Conservation (phyloP, 1,140 invertebrate species). For the Nymphalis io region DNA sequence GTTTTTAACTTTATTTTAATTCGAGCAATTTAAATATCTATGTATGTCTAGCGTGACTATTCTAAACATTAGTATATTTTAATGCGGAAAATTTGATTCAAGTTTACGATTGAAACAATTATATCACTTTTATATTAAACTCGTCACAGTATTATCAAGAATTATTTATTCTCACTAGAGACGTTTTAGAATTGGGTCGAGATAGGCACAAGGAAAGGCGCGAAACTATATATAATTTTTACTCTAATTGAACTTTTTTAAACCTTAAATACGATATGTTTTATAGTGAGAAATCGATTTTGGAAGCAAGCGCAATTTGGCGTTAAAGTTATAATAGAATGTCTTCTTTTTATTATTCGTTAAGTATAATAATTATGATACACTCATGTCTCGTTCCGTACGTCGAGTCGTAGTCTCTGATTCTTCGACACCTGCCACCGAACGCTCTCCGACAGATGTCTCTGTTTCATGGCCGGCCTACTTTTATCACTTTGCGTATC, state of each 20-base stretch:
- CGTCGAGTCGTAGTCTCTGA: slow-evolving; percentile 75
- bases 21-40: slow-evolving; percentile 44
- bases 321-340: slow-evolving; percentile 50
- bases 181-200: slow-evolving; percentile 69
- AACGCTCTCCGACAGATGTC: slow-evolving; percentile 64
- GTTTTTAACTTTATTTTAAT: slow-evolving; percentile 26
- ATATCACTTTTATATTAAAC: slow-evolving; percentile 56
- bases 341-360: slow-evolving; percentile 39
- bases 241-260: slow-evolving; percentile 63
- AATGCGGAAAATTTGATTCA: slow-evolving; percentile 41
- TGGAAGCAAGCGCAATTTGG: slow-evolving; percentile 79
- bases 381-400: slow-evolving; percentile 76
- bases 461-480: slow-evolving; percentile 76
- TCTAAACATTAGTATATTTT: slow-evolving; percentile 39
- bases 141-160: slow-evolving; percentile 61
- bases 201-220: slow-evolving; percentile 77
- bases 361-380: slow-evolving; percentile 12
- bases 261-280: slow-evolving; percentile 75
- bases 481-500: slow-evolving; percentile 67
- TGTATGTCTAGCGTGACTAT: slow-evolving; percentile 58
- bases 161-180: slow-evolving; percentile 56
- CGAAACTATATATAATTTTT: slow-evolving; percentile 63
- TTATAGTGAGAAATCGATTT: slow-evolving; percentile 62
- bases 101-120: slow-evolving; percentile 23
- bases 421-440: slow-evolving; percentile 74